phyloP scores from a whole-genome alignment of 2,797 vertebrate species.

The Acipenser oxyrinchus region DNA sequence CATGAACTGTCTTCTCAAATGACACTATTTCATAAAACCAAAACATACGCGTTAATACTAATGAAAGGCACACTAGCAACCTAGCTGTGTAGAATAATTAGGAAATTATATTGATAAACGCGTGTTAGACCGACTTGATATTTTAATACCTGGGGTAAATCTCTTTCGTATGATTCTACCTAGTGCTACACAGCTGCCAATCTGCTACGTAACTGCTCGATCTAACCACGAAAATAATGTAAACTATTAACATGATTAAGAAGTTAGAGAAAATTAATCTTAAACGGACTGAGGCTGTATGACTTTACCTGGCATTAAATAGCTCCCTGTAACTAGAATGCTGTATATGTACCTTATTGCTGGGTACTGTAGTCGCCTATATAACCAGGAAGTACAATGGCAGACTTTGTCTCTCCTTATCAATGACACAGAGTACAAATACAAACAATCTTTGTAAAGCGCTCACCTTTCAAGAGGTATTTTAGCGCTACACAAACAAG shows the following conservation, averaged over 20 bases:
- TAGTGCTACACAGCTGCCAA: no score
- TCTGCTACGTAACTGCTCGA: no score
- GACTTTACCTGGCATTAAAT: background rate
- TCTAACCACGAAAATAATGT: no score
- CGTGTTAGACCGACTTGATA: background rate
- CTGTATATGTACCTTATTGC: background rate
- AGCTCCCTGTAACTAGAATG: conserved; percentile 16
- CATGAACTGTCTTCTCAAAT: background rate
- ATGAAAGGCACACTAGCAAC: background rate
- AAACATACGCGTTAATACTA: background rate
- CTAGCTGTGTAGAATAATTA: background rate
- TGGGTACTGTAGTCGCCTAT: background rate
- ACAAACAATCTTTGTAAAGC: background rate
- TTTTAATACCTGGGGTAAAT: background rate
- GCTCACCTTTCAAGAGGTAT: background rate
- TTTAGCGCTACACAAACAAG: background rate
- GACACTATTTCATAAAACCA: background rate
- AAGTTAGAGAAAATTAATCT: no score
- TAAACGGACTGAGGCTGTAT: no score
- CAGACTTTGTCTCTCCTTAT: background rate
- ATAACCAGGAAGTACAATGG: conserved; percentile 13
- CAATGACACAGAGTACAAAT: background rate
- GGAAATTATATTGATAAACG: background rate
- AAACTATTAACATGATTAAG: no score
- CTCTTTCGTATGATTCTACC: background rate